A percentile compares a stretch with the other conserved stretches of the same genome.
Evolutionary conservation across 2,888 invertebrate genomes (phyloP).

Genomic region (Rhopalosiphum nymphaeae): DNA sequence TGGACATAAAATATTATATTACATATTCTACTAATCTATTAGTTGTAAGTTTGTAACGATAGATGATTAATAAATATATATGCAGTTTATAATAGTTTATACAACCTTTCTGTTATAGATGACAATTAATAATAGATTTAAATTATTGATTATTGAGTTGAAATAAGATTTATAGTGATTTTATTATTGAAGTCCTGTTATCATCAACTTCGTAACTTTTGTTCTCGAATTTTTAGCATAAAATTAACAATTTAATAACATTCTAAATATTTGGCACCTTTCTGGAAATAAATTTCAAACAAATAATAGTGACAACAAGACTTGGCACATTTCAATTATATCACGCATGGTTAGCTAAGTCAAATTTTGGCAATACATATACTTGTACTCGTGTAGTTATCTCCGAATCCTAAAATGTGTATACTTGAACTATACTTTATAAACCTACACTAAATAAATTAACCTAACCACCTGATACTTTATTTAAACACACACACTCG

Average conservation of each 20-base stretch:
- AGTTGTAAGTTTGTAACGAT: background rate
- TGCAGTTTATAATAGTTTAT: background rate
- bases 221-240: background rate
- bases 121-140: background rate
- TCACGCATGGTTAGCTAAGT: slow-evolving; percentile 20
- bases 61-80: background rate
- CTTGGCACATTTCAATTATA: slow-evolving; percentile 11
- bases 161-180: background rate
- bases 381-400: background rate
- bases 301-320: slow-evolving; percentile 3
- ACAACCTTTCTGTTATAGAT: background rate
- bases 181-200: background rate
- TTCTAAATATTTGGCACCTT: slow-evolving; percentile 34
- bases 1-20: too few relatives aligned
- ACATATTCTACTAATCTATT: background rate
- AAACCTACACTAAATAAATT: background rate
- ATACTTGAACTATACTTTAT: background rate
- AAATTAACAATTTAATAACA: background rate
- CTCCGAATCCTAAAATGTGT: background rate
- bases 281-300: background rate
- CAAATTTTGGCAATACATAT: slow-evolving; percentile 9
- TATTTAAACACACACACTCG: background rate
- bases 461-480: background rate
- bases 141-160: background rate
- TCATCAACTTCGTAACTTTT: background rate